These are phyloP conservation scores for Linepithema humile DNA, from an alignment of 1,140 invertebrate genomes.

Conservation along the genomic window DNA sequence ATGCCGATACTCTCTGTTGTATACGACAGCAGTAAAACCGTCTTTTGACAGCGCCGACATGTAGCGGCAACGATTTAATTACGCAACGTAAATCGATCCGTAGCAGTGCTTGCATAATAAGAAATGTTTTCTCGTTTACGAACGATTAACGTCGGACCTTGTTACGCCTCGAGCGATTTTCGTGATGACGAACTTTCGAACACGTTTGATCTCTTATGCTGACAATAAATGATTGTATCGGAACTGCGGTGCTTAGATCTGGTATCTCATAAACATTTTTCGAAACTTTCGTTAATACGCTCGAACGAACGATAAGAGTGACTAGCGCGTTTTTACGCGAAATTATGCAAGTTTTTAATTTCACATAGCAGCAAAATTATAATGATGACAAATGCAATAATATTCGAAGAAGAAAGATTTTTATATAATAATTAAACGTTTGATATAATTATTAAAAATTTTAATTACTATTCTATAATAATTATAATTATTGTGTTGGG, in stretches of 20 bases:
- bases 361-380: not conserved
- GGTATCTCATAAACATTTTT: not conserved
- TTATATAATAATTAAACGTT: not conserved
- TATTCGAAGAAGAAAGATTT: not conserved
- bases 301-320: not conserved
- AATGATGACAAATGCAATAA: not conserved
- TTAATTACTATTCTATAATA: not conserved
- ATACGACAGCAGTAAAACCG: not conserved
- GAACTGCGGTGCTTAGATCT: not conserved
- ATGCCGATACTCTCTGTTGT: slow-evolving; percentile 1
- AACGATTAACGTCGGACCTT: slow-evolving; percentile 34
- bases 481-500: slow-evolving; percentile 10
- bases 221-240: not conserved
- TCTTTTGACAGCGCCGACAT: slow-evolving; percentile 26
- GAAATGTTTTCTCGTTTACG: slow-evolving; percentile 39
- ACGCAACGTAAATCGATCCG: slow-evolving; percentile 13
- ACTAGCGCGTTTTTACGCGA: not conserved
- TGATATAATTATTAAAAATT: too few relatives aligned
- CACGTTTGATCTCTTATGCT: slow-evolving; percentile 1
- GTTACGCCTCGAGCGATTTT: slow-evolving; percentile 12
- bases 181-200: slow-evolving; percentile 9
- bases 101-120: slow-evolving; percentile 32
- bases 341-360: slow-evolving; percentile 1
- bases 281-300: not conserved
- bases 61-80: slow-evolving; percentile 12